These are phyloP conservation scores for Adelosebastes latens DNA, from an alignment of 2,797 vertebrate genomes.

Conservation along the genomic window DNA sequence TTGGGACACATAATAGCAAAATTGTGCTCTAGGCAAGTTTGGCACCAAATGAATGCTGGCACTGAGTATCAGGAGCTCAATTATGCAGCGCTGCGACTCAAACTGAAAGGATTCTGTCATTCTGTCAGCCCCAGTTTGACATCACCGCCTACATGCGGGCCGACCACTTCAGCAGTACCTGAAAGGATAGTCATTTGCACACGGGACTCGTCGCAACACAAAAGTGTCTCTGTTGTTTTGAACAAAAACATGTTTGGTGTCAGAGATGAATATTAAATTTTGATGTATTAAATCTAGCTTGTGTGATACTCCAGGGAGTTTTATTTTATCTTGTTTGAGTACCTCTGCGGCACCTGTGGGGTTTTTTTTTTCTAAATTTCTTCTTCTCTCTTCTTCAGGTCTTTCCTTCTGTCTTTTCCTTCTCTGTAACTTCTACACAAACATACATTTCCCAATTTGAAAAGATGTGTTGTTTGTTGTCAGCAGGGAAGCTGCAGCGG, in stretches of 20 bases:
- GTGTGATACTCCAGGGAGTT: not conserved
- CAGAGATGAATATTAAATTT: slow-evolving; percentile 3
- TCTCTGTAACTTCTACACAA: not conserved
- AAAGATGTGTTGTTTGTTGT: not conserved
- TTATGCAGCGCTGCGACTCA: slow-evolving; percentile 22
- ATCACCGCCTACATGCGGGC: slow-evolving; percentile 25
- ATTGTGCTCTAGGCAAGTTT: not conserved
- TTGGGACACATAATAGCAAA: not conserved
- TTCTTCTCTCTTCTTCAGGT: not conserved
- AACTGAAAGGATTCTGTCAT: slow-evolving; percentile 49
- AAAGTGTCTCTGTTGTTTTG: slow-evolving; percentile 14
- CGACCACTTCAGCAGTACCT: slow-evolving; percentile 24
- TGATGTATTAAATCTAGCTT: not conserved
- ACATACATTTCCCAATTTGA: not conserved
- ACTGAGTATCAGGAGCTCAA: slow-evolving; percentile 18
- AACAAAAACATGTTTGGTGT: slow-evolving; percentile 6
- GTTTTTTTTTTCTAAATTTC: not conserved
- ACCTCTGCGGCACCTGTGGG: not conserved
- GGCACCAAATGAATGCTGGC: slow-evolving; percentile 31
- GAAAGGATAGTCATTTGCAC: slow-evolving; percentile 10
- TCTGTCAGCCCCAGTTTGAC: slow-evolving; percentile 45
- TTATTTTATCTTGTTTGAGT: not conserved
- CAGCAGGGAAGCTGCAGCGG: not conserved
- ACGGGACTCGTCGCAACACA: not conserved
- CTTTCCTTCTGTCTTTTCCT: not conserved